Evolutionary conservation across 2,888 invertebrate genomes (phyloP), one percentile per base, ranked within the genome.

Genomic region (Spilosoma lubricipeda): DNA sequence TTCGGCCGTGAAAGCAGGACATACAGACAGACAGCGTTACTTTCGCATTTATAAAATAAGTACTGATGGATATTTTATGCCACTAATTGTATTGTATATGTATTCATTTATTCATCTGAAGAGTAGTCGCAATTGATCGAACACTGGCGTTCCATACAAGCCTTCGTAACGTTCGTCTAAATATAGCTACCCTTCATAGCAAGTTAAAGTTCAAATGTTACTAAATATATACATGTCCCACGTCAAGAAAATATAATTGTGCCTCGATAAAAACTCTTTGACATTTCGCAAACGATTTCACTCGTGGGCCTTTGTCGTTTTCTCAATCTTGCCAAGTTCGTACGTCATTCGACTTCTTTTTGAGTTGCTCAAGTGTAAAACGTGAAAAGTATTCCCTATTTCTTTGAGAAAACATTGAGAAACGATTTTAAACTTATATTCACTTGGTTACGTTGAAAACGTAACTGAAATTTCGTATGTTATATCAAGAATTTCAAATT

Each of bases 301-400:
- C 64, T 20, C 33, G 27, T 64, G 73, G 76, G 63, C 73, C 67
- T 73, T 75, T 77, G 64, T 75, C 66, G 77, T 69, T n/a, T 71
- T 69, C 52, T 67, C 67, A 59, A 79, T 73, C 76, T 80, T 72
- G 71, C 76, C 73, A 76, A 73, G 72, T 74, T 63, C 30, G 20
- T 42, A 48, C 30, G 30, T 67, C 67, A 63, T 72, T 52, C 64
- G 63, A 74, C 68, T 67, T 72, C 81, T 73, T 82, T 82, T 63
- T 48, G 9, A 20, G 56, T 68, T 75, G 45, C 42, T 80, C 78
- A 75, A 64, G 81, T 72, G 69, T 75, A 52, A 70, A 83, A 82
- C 56, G 45, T 65, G 85, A 80, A 82, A 85, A 85, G 75, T 82
- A 78, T 84, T 75, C 70, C 77, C 77, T 82, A 73, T 76, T 77